Evolutionary conservation across 2,113 vertebrate genomes (phyloP).

Genomic region (Halcyon senegalensis): DNA sequence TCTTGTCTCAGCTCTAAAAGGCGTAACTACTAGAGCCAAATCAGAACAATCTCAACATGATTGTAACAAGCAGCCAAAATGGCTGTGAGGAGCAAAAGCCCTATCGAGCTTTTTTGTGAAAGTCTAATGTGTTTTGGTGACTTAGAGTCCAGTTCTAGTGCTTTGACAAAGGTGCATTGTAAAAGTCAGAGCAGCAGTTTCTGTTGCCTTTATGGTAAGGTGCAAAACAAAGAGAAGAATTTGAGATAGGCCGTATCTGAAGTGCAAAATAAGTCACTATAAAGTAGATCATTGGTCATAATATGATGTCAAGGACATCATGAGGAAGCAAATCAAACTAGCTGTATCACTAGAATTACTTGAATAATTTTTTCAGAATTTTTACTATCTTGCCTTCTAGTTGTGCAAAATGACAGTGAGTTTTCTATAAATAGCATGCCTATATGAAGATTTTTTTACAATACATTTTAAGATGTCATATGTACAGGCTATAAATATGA

Average conservation of each 20-base stretch:
- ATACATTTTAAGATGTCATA: background rate
- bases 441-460: background rate
- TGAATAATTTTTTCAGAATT: background rate
- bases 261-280: background rate
- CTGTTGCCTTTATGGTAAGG: background rate
- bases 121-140: background rate
- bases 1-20: background rate
- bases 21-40: background rate
- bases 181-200: conserved; percentile 2
- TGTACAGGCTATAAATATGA: background rate
- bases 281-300: background rate
- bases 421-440: background rate
- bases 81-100: background rate
- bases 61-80: background rate
- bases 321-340: background rate
- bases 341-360: background rate
- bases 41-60: background rate
- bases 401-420: background rate
- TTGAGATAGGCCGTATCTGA: background rate
- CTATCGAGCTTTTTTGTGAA: background rate
- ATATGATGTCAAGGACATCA: background rate
- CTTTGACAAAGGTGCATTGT: background rate
- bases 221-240: background rate
- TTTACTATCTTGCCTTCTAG: background rate
- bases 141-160: background rate